Percentiles rank a stretch among this genome's conserved stretches.
These are phyloP conservation scores for Halocynthia roretzi DNA, from an alignment of 23 tunicate species.

Conservation along the genomic window DNA sequence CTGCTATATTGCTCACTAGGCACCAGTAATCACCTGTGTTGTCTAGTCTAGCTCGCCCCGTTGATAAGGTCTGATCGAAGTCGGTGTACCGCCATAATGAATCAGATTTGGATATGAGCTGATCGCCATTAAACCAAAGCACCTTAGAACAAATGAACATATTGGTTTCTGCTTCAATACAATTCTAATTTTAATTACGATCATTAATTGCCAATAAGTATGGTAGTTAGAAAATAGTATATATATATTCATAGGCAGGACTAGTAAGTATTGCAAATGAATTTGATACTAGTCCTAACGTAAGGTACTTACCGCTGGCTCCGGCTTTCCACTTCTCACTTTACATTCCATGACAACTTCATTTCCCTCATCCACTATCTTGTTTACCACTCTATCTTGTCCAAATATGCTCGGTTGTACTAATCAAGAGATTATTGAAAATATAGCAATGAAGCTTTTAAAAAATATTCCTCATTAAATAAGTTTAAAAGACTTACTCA, in stretches of 20 bases:
- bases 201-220: too few species aligned
- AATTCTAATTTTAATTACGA: too few species aligned
- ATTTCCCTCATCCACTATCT: conserved; percentile 63
- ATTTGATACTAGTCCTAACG: too few species aligned
- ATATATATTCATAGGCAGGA: too few species aligned
- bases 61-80: conserved; percentile 17
- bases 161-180: too few species aligned
- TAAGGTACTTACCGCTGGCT: conserved; percentile 46
- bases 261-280: too few species aligned
- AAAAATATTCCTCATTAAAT: background rate
- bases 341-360: conserved; percentile 63
- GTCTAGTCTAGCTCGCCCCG: conserved; percentile 7
- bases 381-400: conserved; percentile 30
- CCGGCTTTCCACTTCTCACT: conserved; percentile 79
- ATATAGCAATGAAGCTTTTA: background rate
- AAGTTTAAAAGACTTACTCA: conserved; percentile 25
- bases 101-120: background rate
- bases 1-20: conserved; percentile 83
- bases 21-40: conserved; percentile 95
- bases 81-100: background rate
- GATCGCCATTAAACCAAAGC: too few species aligned
- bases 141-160: too few species aligned
- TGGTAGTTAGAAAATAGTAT: too few species aligned
- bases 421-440: conserved; percentile 1
- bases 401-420: conserved; percentile 82